Evolutionary conservation across 2,888 invertebrate genomes (phyloP), one percentile per base, ranked within the genome.

Genomic region (Agelastica alni): DNA sequence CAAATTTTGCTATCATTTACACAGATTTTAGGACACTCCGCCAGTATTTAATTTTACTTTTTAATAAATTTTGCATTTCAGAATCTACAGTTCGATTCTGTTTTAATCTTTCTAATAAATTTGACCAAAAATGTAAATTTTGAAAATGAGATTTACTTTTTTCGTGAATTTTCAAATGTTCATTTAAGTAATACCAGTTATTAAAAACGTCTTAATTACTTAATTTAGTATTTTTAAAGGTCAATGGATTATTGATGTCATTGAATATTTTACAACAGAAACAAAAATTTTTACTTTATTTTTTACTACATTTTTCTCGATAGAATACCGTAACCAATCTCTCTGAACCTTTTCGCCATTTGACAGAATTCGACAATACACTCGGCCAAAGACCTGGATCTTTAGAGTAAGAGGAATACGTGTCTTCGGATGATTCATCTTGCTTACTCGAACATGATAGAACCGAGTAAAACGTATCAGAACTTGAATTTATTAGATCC

Each of bases 171-270:
- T 39, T 37, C 17, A 37, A 37, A 37, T 37, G 14, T 37, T 37
- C 37, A 14, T 14, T 37, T 37, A 37, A 13, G n/a, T 39, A 10
- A 39, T 36, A 14, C 36, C 36, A 36, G 13, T 36, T 16, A 36
- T 36, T 36, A 6, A 36, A 36, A 36, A n/a, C n/a, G n/a, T n/a
- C 39, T 39, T 39, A 17, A n/a, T 39, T 39, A 39, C 17, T 10
- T 39, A 39, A 39, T 39, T 39, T 39, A 12, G 39, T 39, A 3
- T 39, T 39, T 39, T 39, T 17, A 39, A 39, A 39, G n/a, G 37
- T 39, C 16, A 39, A 39, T 39, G 3, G 17, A 17, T 12, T 17
- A 18, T 39, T 39, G 37, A 9, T 5, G 20, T 39, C 37, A 39
- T 39, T 16, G 37, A 14, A 36, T 36, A 36, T 36, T 36, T 36